A percentile compares a stretch with the other conserved stretches of the same genome.
phyloP scores from a whole-genome alignment of 2,113 vertebrate species.

The Nesoenas mayeri region DNA sequence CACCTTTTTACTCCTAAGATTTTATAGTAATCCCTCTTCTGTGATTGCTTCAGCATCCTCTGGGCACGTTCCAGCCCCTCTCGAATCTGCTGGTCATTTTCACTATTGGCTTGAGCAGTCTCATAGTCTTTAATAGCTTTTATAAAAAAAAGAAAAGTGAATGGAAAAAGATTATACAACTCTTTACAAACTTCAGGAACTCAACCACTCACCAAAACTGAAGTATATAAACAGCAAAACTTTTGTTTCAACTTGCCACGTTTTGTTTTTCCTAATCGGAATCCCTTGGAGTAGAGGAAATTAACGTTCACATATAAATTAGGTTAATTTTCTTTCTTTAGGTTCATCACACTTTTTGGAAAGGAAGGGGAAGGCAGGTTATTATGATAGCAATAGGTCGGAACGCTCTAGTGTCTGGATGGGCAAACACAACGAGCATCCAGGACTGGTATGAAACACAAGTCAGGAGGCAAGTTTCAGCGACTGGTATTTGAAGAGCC shows the following conservation, averaged over 20 bases:
- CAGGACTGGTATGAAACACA: background rate
- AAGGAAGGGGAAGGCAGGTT: background rate
- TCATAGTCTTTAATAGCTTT: slow-evolving; percentile 94
- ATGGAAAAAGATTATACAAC: background rate
- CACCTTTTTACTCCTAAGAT: slow-evolving; percentile 98
- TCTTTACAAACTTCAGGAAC: background rate
- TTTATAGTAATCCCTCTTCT: slow-evolving; percentile 98
- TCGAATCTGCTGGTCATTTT: slow-evolving; percentile 91
- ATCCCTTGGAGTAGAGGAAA: background rate
- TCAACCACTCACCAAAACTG: background rate
- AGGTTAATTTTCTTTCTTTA: background rate
- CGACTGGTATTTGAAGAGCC: background rate
- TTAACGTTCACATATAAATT: background rate
- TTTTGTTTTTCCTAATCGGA: background rate
- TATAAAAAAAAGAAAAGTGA: background rate
- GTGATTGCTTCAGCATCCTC: slow-evolving; percentile 92
- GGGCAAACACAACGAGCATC: background rate
- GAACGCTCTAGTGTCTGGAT: background rate
- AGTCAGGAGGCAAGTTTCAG: background rate
- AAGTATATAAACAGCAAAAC: background rate
- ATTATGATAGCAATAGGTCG: background rate
- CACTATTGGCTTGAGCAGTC: slow-evolving; percentile 86
- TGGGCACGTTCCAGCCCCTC: slow-evolving; percentile 94
- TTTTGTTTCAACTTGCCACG: background rate
- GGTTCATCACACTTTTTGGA: background rate